Evolutionary conservation across 2,888 invertebrate genomes (phyloP), one percentile per base, ranked within the genome.

Genomic region (Drosophila diplacantha): DNA sequence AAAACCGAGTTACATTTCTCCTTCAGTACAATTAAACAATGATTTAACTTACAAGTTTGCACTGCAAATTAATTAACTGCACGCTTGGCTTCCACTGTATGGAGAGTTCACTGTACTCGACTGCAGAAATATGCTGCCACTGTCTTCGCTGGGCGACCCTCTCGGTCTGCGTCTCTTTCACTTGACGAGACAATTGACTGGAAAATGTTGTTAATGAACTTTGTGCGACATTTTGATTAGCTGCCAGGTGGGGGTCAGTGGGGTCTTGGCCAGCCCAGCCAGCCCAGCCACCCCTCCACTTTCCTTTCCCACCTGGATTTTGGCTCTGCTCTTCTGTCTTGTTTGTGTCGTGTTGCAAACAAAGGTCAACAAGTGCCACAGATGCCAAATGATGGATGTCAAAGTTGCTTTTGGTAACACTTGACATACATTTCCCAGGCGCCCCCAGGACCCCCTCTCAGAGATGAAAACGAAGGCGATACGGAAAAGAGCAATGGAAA

Each of bases 121-220:
- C 41, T 59, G 59, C 65, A 67, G 74, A 72, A 74, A 72, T 72
- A 72, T 68, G 70, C 71, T 68, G 62, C 62, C 16, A 39, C 22
- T 26, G 26, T 38, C 47, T 51, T 44, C 5, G 22, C 5, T 20
- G 22, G 7, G 16, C 12, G 2, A 9, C 32, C 39, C n/a, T 16
- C 34, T 59, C 37, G n/a, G 24, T 44, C 32, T 35, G 31, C 16
- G 37, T 35, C 16, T 32, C 47, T 52, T 49, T 67, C 65, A 60
- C 69, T 69, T 69, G 76, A 78, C 81, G 75, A 66, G 79, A 78
- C 81, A 78, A 78, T 78, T 78, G 78, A 81, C 78, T 81, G 79
- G 81, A 81, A 78, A 78, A 81, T 81, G 79, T 78, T 78, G 81
- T 78, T 78, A 78, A 78, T 78, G 78, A 78, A 78, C 78, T 78